Base-by-base conservation (phyloP, 2,888 invertebrate genomes). In the Dromius quadrimaculatus region DNA sequence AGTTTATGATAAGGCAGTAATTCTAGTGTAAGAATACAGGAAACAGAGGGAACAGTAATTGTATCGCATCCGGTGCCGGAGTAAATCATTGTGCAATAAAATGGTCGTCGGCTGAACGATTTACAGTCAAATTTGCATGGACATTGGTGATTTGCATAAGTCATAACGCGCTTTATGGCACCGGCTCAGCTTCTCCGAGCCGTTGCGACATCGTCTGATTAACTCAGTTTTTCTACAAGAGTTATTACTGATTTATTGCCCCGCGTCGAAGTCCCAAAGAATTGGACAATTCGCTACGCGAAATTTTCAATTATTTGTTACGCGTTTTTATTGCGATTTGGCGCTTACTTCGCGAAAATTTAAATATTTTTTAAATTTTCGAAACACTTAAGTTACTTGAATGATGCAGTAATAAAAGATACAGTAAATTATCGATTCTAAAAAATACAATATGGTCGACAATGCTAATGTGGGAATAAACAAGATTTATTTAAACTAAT, bases 101-200 rank as follows among this genome's bases (percentile, higher is more conserved):
- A 72, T 66, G 57, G 63, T 68, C 54, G 32, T 47, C 47, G 22
- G 15, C 32, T 47, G 66, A 73, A 69, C 72, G 74, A 75, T 76
- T 75, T 76, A 76, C 72, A 69, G 72, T 36, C 71, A 54, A 65
- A 75, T 75, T 76, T 74, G 74, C 74, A 74, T 75, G 50, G 70
- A 72, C 68, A 73, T 72, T 64, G 72, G 75, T 54, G 41, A 38
- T 76, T 76, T 75, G 72, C 73, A 72, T 74, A 75, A 74, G 73
- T 76, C 75, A 74, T 76, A 75, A 74, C 59, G 72, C 57, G 41
- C 41, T 66, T 66, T 66, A 66, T 54, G 50, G 38, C 54, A 41
- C 6, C 41, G 13, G 41, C 41, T 41, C 15, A 41, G 13, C 41
- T 15, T 13, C 41, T n/a, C 50, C 15, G 50, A 54, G 9, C 28